Conservation (phyloP, 2,888 invertebrate genomes). For the Synergus umbraculus region DNA sequence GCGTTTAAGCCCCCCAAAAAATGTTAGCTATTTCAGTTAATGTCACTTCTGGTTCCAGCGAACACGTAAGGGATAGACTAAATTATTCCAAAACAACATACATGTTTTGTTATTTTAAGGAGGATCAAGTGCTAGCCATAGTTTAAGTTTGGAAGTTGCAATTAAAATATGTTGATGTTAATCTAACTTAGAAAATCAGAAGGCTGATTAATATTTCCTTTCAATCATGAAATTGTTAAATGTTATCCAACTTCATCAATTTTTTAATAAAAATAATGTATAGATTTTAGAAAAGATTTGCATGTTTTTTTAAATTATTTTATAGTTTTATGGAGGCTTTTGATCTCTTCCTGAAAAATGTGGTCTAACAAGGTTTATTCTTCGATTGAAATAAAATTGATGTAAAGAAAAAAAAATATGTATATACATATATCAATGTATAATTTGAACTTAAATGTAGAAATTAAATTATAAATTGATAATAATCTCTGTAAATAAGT, state of each 20-base stretch:
- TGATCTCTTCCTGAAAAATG: neutral
- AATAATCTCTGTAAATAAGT: neutral
- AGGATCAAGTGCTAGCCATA: neutral
- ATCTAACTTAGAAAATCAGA: too few relatives aligned
- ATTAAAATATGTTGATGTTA: neutral
- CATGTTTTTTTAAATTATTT: neutral
- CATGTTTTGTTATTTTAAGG: neutral
- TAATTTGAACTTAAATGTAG: neutral
- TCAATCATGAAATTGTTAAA: too few relatives aligned
- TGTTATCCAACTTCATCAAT: too few relatives aligned
- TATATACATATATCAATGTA: neutral
- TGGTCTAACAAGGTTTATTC: neutral
- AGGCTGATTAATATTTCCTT: too few relatives aligned
- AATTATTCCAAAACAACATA: neutral
- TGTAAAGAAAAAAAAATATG: neutral
- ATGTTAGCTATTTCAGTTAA: neutral
- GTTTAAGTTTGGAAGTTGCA: neutral
- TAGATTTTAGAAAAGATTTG: neutral
- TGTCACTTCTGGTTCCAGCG: neutral
- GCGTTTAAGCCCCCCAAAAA: neutral
- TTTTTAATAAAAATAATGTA: too few relatives aligned
- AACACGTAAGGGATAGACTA: constrained; percentile 28
- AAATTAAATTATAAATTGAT: neutral
- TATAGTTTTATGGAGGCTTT: neutral
- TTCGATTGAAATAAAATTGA: neutral